phyloP scores from a whole-genome alignment of 2,888 invertebrate species.

The Rhamphomyia laevipes region DNA sequence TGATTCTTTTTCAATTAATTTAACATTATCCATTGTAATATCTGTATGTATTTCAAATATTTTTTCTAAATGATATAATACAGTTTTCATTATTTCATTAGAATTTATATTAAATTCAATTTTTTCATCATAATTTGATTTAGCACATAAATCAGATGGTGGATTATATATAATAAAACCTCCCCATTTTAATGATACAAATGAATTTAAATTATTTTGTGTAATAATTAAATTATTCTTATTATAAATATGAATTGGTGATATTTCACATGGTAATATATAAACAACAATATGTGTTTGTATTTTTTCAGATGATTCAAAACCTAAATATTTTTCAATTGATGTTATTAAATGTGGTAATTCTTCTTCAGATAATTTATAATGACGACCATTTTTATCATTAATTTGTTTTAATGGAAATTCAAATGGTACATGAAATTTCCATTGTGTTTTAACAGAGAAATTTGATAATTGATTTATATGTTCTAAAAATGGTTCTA shows the following conservation, averaged over 20 bases:
- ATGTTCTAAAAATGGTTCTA: constrained; percentile 62
- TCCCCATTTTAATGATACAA: constrained; percentile 73
- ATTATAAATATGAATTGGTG: constrained; percentile 51
- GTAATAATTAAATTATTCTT: constrained; percentile 6
- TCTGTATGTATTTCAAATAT: constrained; percentile 52
- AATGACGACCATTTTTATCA: constrained; percentile 45
- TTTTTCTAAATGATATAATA: constrained; percentile 56
- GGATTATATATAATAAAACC: constrained; percentile 64
- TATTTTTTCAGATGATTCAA: neutral
- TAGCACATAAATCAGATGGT: constrained; percentile 39
- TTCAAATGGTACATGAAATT: constrained; percentile 69
- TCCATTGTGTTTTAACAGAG: constrained; percentile 77
- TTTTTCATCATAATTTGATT: constrained; percentile 20
- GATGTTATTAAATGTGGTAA: constrained; percentile 76
- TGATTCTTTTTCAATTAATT: constrained; percentile 37
- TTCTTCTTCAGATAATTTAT: constrained; percentile 53
- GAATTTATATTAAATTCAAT: constrained; percentile 41
- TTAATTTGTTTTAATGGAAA: constrained; percentile 54
- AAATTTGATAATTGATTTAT: constrained; percentile 62
- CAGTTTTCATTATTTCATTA: constrained; percentile 52
- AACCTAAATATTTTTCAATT: constrained; percentile 74
- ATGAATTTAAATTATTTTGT: constrained; percentile 44
- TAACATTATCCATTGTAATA: constrained; percentile 39
- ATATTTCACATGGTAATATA: constrained; percentile 52
- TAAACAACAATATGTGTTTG: constrained; percentile 48